Conservation (phyloP, 2,797 vertebrate genomes). For the Sylvia borin region DNA sequence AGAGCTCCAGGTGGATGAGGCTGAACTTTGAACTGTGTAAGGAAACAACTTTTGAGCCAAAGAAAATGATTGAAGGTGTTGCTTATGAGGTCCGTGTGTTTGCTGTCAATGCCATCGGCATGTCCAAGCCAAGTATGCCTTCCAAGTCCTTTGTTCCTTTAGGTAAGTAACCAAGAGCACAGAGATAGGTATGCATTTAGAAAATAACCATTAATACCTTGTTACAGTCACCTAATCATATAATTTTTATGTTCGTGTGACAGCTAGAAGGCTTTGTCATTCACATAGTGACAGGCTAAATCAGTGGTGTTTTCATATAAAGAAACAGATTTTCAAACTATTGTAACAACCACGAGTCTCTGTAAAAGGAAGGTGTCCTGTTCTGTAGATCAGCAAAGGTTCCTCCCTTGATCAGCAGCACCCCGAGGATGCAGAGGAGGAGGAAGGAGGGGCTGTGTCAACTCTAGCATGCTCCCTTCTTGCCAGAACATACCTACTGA, state of each 20-base stretch:
- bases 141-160: constrained; percentile 94
- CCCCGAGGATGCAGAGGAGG: neutral
- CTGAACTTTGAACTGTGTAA: constrained; percentile 97
- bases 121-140: constrained; percentile 94
- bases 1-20: constrained; percentile 99
- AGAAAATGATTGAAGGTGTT: constrained; percentile 99
- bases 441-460: neutral
- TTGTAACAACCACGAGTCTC: neutral
- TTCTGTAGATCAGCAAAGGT: neutral
- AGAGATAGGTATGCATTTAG: neutral
- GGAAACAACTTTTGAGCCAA: constrained; percentile 93
- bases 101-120: constrained; percentile 93
- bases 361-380: neutral
- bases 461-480: neutral
- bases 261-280: neutral
- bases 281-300: neutral
- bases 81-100: constrained; percentile 96
- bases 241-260: neutral
- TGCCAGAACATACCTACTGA: neutral
- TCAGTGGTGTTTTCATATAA: neutral
- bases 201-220: neutral
- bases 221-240: neutral
- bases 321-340: neutral
- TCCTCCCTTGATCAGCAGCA: neutral
- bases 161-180: constrained; percentile 81